Evolutionary conservation across 2,888 invertebrate genomes (phyloP).

Genomic region (Didymodactylos carnosus): DNA sequence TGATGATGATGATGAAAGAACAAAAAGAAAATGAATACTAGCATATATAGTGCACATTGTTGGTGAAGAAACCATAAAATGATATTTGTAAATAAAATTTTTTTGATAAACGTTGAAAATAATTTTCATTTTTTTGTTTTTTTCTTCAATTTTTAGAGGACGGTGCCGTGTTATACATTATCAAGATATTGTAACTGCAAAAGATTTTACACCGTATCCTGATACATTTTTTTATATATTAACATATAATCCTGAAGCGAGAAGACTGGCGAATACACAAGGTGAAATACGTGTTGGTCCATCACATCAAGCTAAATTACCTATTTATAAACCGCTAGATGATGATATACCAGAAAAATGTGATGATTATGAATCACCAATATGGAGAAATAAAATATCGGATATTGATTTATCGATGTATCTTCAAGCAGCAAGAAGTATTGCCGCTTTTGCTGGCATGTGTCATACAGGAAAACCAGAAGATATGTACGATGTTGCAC

Average conservation of each 20-base stretch:
- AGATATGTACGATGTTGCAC: conserved; percentile 86
- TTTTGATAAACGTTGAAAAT: too few species aligned
- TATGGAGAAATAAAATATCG: conserved; percentile 9
- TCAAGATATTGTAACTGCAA: conserved; percentile 36
- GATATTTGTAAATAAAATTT: too few species aligned
- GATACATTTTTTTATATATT: conserved; percentile 41
- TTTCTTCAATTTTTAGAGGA: conserved; percentile 37
- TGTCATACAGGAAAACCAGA: conserved; percentile 91
- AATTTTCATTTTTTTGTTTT: not conserved
- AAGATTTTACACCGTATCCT: conserved; percentile 34
- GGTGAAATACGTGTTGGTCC: conserved; percentile 44
- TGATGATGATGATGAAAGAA: too few species aligned
- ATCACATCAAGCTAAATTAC: conserved; percentile 38
- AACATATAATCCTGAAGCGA: conserved; percentile 40
- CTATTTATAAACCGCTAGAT: not conserved
- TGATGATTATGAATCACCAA: not conserved
- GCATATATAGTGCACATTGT: too few species aligned
- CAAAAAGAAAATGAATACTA: too few species aligned
- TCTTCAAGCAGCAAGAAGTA: conserved; percentile 41
- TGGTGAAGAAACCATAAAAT: too few species aligned
- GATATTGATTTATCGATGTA: conserved; percentile 11
- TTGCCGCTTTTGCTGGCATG: conserved; percentile 97
- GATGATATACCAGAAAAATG: conserved; percentile 1
- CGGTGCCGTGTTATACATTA: conserved; percentile 40
- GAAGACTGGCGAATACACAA: conserved; percentile 41